Evolutionary conservation across 1,140 invertebrate species (phyloP), one percentile per base, ranked within the genome.

Genomic region (Hyles vespertilio): DNA sequence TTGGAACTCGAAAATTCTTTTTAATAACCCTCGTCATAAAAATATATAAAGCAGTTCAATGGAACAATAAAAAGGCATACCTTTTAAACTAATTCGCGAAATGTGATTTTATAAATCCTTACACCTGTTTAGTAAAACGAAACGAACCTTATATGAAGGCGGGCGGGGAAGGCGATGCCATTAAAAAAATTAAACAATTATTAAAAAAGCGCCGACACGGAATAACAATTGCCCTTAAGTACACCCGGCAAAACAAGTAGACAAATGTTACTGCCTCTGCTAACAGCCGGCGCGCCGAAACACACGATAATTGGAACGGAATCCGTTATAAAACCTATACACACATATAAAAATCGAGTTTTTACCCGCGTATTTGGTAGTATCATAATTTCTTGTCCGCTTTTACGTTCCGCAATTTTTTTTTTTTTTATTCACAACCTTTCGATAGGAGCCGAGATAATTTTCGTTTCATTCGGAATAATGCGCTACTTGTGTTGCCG

Each of bases 381-480:
- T 80, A 86, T 82, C 79, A 86, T 84, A 86, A 82, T 77, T 86
- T 86, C 79, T 84, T 86, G 77, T 76, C 70, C 67, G 32, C 76
- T 67, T 68, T 73, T 70, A 55, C 53, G 45, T 53, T 64, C 58
- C 36, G 36, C 36, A 5, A 8, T 40, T 40, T 40, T 22, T 40
- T 40, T 40, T 2, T 40, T 40, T 40, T 40, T 40, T 40, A 40
- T 12, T 32, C 22, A 32, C 32, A 50, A 12, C 8, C 32, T 40
- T 8, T 40, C 22, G 46, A 11, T 48, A 11, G 46, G 46, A 7
- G 46, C 46, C n/a, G 46, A 48, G n/a, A 11, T n/a, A 48, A 11
- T 4, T 22, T 11, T 48, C 46, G n/a, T 48, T 22, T 48, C 46
- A 48, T 11, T 5, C n/a, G 46, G n/a, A 48, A 48, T 48, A 48